Evolutionary conservation across 2,113 vertebrate genomes (phyloP).

Genomic region (Piprites chloris): DNA sequence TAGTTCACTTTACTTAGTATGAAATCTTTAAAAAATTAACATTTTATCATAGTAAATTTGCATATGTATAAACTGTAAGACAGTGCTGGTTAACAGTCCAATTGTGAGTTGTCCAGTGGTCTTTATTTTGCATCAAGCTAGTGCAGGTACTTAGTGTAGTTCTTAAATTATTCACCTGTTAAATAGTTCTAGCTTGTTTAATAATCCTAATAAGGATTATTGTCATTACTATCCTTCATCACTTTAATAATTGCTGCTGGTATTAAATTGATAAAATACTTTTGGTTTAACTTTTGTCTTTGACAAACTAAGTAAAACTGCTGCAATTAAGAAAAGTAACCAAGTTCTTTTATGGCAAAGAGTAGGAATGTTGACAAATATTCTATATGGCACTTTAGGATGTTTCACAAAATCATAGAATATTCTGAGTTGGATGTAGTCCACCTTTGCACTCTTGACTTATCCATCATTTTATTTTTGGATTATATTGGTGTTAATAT

Average conservation of each 20-base stretch:
- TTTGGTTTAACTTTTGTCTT: neutral
- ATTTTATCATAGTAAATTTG: neutral
- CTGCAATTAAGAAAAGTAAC: neutral
- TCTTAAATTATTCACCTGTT: neutral
- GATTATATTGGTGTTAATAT: neutral
- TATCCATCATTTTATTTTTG: neutral
- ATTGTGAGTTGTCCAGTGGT: neutral
- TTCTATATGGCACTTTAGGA: neutral
- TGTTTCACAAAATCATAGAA: neutral
- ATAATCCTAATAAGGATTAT: neutral
- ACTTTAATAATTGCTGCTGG: neutral
- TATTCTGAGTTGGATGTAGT: neutral
- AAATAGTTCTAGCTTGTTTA: neutral
- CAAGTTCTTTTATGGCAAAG: neutral
- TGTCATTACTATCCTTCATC: neutral
- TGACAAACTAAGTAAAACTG: neutral
- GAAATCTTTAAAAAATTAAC: neutral
- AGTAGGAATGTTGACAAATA: neutral
- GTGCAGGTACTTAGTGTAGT: neutral
- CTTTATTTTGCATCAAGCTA: neutral
- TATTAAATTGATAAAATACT: neutral
- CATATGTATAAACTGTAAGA: neutral
- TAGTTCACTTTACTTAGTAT: slow-evolving; percentile 5
- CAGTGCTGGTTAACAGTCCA: neutral
- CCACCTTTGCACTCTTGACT: neutral